Base-by-base conservation (phyloP, 2,113 vertebrate genomes). In the Rana temporaria region DNA sequence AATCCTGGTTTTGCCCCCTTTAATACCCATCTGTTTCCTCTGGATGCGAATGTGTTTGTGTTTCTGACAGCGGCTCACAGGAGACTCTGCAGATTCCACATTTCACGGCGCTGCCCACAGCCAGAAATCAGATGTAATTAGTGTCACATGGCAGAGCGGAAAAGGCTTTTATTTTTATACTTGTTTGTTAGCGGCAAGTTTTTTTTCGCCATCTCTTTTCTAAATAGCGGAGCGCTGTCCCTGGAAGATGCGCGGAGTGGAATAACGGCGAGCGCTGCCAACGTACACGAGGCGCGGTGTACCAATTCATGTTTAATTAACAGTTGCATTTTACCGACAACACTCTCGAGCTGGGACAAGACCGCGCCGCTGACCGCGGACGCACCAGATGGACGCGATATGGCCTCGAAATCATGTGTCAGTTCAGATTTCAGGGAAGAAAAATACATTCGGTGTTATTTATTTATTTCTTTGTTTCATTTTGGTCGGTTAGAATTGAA, bases 71-170 rank as follows among this genome's bases (percentile, higher is more conserved):
- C 11, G 78, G 66, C 48, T 81, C 74, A 0, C 85, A 53, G 32
- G 75, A 84, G 84, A 86, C 26, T 26, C 85, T 81, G 72, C 53
- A 83, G 79, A 86, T 81, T 86, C 59, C 14, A 74, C 67, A 42
- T 24, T 60, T 86, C 69, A 19, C 0, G 0, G 63, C 19, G 62
- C 80, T 63, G 78, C 64, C 65, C 15, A 6, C 63, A 26, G 60
- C 42, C 82, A 30, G 5, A 84, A 75, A 70, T 86, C 80, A 84
- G 75, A 85, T 74, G 57, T 77, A 85, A 89, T 87, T 88, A 88
- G 78, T 3, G 0, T 88, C 86, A 86, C 57, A 12, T 48, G 66
- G 79, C 64, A 84, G 57, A 82, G 71, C 78, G 72, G 52, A 64
- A 78, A 63, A 20, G 73, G 14, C 3, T 34, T 24, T 38, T 24